Evolutionary conservation across 2,888 invertebrate genomes (phyloP).

Genomic region (Anthophora plumipes): DNA sequence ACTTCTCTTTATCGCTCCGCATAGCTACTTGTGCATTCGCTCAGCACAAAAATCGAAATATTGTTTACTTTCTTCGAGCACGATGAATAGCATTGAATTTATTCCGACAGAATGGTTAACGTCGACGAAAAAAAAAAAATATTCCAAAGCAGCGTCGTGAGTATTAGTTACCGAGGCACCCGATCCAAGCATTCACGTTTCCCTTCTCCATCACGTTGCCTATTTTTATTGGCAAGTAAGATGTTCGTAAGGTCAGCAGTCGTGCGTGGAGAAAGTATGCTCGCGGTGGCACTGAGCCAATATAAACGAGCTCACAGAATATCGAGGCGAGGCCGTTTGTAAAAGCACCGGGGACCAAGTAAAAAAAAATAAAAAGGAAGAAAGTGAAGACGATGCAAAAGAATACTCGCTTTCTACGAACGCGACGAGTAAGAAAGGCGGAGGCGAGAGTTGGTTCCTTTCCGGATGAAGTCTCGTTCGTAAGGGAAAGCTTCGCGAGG

Average conservation of each 20-base stretch:
- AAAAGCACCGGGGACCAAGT: slow-evolving; percentile 20
- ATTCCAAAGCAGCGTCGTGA: background rate
- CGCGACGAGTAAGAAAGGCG: slow-evolving; percentile 28
- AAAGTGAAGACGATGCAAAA: slow-evolving; percentile 21
- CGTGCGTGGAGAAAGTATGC: slow-evolving; percentile 56
- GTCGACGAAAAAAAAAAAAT: background rate
- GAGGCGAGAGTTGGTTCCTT: slow-evolving; percentile 4
- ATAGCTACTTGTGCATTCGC: too few species aligned
- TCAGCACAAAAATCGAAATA: too few species aligned
- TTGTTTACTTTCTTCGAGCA: too few species aligned
- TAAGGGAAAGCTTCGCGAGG: slow-evolving; percentile 32
- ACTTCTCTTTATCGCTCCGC: too few species aligned
- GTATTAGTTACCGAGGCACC: slow-evolving; percentile 42
- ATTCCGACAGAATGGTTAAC: too few species aligned
- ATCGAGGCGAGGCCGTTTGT: slow-evolving; percentile 25
- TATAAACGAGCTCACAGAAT: slow-evolving; percentile 45
- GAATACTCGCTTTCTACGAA: slow-evolving; percentile 48
- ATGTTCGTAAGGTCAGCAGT: slow-evolving; percentile 58
- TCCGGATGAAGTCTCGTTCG: slow-evolving; percentile 12
- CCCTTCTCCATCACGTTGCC: background rate
- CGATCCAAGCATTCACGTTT: slow-evolving; percentile 30
- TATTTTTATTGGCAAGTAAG: slow-evolving; percentile 56
- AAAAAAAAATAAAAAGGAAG: too few species aligned
- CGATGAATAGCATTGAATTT: too few species aligned
- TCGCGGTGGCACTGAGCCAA: slow-evolving; percentile 57